Conservation (phyloP, 2,888 invertebrate genomes). For the Noctua pronuba region DNA sequence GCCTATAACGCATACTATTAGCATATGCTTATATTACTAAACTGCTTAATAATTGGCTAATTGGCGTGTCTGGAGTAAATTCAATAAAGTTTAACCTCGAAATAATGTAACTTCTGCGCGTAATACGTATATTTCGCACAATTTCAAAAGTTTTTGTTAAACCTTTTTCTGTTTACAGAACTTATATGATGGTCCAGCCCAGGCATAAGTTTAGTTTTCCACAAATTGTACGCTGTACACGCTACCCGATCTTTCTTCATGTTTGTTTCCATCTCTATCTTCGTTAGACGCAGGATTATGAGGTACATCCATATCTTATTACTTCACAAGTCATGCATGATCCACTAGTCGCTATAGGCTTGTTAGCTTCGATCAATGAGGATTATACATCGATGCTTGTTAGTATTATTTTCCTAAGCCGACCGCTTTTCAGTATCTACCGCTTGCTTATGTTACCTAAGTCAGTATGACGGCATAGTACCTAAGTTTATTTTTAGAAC, state of each 20-base stretch:
- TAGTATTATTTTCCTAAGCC: not conserved
- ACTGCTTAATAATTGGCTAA: slow-evolving; percentile 35
- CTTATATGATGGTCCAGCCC: not conserved
- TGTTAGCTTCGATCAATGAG: too few species aligned
- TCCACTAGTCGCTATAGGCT: not conserved
- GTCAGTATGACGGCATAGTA: slow-evolving; percentile 16
- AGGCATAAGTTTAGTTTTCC: not conserved
- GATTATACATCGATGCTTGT: too few species aligned
- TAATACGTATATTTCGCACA: not conserved
- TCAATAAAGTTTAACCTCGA: slow-evolving; percentile 7
- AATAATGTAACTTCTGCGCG: not conserved
- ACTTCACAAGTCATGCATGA: not conserved
- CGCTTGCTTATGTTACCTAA: slow-evolving; percentile 12
- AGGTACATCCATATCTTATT: not conserved
- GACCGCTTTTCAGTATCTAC: slow-evolving; percentile 3
- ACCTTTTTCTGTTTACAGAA: not conserved
- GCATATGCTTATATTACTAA: slow-evolving; percentile 31
- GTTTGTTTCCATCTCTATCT: not conserved
- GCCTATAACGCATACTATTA: slow-evolving; percentile 37
- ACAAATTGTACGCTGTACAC: not conserved
- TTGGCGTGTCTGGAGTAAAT: slow-evolving; percentile 28
- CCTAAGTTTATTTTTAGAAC: slow-evolving; percentile 43
- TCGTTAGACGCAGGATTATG: not conserved
- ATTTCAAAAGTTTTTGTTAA: not conserved
- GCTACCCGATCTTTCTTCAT: not conserved